These are phyloP conservation scores for Capitella teleta DNA, from an alignment of 1,140 invertebrate species.

Conservation along the genomic window DNA sequence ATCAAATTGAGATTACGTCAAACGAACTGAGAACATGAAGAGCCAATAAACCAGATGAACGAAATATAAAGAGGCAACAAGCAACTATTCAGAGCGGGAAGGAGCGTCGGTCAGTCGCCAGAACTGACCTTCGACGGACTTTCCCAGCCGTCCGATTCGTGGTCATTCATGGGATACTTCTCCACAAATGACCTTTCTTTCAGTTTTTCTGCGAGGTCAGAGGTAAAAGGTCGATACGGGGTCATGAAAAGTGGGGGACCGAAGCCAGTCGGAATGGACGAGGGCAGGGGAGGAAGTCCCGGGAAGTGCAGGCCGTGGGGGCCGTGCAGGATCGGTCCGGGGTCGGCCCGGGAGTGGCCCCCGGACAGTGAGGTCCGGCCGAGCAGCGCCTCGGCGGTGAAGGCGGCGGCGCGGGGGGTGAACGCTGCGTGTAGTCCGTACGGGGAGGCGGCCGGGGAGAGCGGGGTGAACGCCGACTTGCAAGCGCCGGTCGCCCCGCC, in stretches of 20 bases:
- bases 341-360: conserved; percentile 12
- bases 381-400: conserved; percentile 20
- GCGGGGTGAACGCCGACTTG: conserved; percentile 37
- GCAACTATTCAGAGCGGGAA: too few species aligned
- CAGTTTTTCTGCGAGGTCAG: too few species aligned
- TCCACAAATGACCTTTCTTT: too few species aligned
- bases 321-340: neutral
- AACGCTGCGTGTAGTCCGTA: conserved; percentile 35
- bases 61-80: too few species aligned
- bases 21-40: too few species aligned
- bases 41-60: too few species aligned
- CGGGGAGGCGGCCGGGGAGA: conserved; percentile 17
- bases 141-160: too few species aligned
- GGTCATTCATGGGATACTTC: too few species aligned
- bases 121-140: too few species aligned
- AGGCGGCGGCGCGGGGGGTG: conserved; percentile 19
- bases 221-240: conserved; percentile 5
- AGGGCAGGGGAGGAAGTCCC: neutral
- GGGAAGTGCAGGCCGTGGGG: conserved; percentile 6
- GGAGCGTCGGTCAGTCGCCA: too few species aligned
- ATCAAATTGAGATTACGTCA: too few species aligned
- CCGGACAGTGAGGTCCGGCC: conserved; percentile 18
- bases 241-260: conserved; percentile 8
- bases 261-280: conserved; percentile 3
- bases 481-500: conserved; percentile 4